Conservation (phyloP, 2,113 vertebrate species). For the Struthidea cinerea region DNA sequence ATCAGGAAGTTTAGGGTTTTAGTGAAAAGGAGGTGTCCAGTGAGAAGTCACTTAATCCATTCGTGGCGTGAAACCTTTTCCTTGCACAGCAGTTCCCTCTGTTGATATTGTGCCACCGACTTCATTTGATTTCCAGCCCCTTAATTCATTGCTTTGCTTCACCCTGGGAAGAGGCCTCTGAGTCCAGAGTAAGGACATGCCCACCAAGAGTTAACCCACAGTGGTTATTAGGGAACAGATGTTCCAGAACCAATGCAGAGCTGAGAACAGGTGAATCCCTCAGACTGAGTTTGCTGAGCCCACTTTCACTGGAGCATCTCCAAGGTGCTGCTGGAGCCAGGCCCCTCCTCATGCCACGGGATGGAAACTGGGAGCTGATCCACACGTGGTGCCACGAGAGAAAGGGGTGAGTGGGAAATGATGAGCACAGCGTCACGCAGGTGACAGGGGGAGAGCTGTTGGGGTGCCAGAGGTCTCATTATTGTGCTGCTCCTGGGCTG, state of each 20-base stretch:
- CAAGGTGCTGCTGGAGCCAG: neutral
- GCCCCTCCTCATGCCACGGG: neutral
- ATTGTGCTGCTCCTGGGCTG: neutral
- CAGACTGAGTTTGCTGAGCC: neutral
- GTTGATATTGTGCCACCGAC: neutral
- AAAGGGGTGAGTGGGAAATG: no score
- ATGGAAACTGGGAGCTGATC: neutral
- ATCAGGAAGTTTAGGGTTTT: neutral
- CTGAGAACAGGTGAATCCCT: neutral
- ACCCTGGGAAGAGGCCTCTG: neutral
- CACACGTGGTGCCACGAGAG: neutral
- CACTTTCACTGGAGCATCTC: neutral
- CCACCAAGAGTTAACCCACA: neutral
- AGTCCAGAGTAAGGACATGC: neutral
- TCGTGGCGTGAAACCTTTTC: neutral
- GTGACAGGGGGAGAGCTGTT: accelerated
- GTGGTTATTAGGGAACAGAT: neutral
- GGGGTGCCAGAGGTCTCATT: neutral
- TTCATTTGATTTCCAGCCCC: neutral
- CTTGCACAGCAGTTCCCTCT: neutral
- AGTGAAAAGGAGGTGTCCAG: neutral
- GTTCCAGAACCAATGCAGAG: neutral
- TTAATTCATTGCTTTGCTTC: neutral
- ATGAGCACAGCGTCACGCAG: accelerated
- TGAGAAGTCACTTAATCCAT: neutral